A percentile compares a stretch with the other conserved stretches of the same genome.
Conservation (phyloP, 2,888 invertebrate species). For the Dromius quadrimaculatus region DNA sequence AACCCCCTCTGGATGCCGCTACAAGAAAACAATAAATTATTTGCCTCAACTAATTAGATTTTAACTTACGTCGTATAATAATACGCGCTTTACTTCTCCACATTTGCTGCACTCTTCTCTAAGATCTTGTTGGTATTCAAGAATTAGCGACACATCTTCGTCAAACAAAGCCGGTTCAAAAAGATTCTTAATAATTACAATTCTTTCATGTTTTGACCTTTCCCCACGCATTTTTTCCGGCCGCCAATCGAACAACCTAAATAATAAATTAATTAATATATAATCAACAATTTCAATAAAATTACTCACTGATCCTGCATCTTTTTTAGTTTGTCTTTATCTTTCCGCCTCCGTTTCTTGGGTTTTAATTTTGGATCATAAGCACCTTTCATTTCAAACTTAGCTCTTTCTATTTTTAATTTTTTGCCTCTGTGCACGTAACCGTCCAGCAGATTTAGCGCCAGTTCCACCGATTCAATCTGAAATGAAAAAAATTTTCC, state of each 20-base stretch:
- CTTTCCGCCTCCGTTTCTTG: constrained; percentile 88
- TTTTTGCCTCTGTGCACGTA: constrained; percentile 82
- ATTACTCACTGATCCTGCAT: constrained; percentile 81
- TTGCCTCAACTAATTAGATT: constrained; percentile 22
- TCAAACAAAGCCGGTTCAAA: constrained; percentile 92
- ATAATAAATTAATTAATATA: constrained; percentile 5
- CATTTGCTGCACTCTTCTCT: constrained; percentile 90
- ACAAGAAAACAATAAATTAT: constrained; percentile 57
- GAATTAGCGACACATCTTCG: constrained; percentile 86
- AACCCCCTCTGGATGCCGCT: constrained; percentile 94
- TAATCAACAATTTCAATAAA: constrained; percentile 17
- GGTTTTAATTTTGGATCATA: constrained; percentile 95
- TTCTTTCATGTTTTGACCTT: constrained; percentile 87
- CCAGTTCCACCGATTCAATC: constrained; percentile 94
- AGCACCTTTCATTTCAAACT: constrained; percentile 93
- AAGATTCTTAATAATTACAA: constrained; percentile 93
- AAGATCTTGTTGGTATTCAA: constrained; percentile 93
- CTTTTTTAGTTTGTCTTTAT: constrained; percentile 91
- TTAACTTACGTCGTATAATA: constrained; percentile 85
- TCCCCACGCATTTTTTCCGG: constrained; percentile 92
- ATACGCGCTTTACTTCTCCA: constrained; percentile 92
- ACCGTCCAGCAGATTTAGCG: constrained; percentile 92
- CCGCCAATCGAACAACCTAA: constrained; percentile 92
- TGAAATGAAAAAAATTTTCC: constrained; percentile 15
- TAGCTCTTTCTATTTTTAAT: constrained; percentile 90